Base-by-base conservation (phyloP, 2,113 vertebrate species). In the Antechinus stuartii region DNA sequence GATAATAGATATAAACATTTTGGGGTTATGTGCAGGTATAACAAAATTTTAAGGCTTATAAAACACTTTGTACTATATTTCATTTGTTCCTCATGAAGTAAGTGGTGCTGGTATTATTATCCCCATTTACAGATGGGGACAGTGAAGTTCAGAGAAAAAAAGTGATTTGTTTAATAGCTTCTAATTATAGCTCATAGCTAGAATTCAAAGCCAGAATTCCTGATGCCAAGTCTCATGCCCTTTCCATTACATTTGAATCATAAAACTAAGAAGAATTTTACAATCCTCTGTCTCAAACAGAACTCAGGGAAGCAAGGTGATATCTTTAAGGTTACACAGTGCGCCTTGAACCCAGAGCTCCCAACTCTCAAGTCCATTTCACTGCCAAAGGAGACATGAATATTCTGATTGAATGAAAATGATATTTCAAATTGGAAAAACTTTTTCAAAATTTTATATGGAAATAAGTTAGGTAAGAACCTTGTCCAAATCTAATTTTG, bases 1-100 rank as follows among this genome's bases (percentile, higher is more conserved):
- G 76, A 61, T 46, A 50, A 93, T 57, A 97, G 54, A 92, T 1
- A 0, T 23, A 46, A 93, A 93, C 25, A 50, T 89, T 49, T 26
- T 84, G 5, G 19, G 35, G 16, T 42, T 23, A 84, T 19, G 42
- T 84, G 35, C 68, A 84, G n/a, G 16, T 23, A 23, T 84, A 84
- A 84, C n/a, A 42, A 42, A 8, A 84, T 22, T 42, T 84, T 42
- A 84, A 23, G n/a, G 7, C 42, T 84, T 42, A 42, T n/a, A 84
- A 42, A 84, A 84, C n/a, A 84, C 4, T 76, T 42, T 84, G 35
- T 42, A n/a, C 68, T 84, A 23, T n/a, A 42, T 23, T 16, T 84
- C 68, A 84, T 84, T 84, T 42, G 68, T 42, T 84, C 68, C 19
- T 84, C 68, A 42, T 84, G 68, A 42, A 23, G 68, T 84, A 84